phyloP scores from a whole-genome alignment of 2,888 invertebrate genomes.

The Phymatocera aterrima region DNA sequence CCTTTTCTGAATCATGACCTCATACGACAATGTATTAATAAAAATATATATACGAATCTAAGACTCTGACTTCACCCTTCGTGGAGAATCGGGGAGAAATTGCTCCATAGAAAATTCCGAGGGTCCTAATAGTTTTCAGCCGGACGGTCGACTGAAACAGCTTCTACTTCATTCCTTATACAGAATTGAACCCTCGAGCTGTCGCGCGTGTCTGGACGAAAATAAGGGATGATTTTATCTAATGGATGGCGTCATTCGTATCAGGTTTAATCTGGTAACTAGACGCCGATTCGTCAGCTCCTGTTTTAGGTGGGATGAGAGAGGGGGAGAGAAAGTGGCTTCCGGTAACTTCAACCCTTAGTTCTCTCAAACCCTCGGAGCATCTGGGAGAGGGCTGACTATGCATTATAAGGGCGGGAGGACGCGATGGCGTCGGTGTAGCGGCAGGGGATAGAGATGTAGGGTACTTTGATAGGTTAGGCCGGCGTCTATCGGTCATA shows the following conservation, averaged over 20 bases:
- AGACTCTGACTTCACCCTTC: neutral
- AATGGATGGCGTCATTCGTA: constrained; percentile 16
- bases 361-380: constrained; percentile 24
- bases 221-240: constrained; percentile 19
- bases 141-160: neutral
- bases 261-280: constrained; percentile 35
- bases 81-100: neutral
- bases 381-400: constrained; percentile 43
- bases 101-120: neutral
- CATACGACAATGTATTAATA: neutral
- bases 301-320: constrained; percentile 2
- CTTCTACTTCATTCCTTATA: neutral
- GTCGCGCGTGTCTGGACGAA: neutral
- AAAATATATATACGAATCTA: too few species aligned
- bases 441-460: constrained; percentile 43
- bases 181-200: neutral
- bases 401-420: constrained; percentile 39
- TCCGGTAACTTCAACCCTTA: constrained; percentile 36
- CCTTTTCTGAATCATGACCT: neutral
- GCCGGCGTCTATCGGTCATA: constrained; percentile 66
- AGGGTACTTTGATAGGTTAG: constrained; percentile 63
- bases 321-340: neutral
- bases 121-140: neutral
- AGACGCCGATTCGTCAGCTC: constrained; percentile 27
- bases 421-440: constrained; percentile 19